phyloP scores from a whole-genome alignment of 2,797 vertebrate species.

The Pangasius djambal region DNA sequence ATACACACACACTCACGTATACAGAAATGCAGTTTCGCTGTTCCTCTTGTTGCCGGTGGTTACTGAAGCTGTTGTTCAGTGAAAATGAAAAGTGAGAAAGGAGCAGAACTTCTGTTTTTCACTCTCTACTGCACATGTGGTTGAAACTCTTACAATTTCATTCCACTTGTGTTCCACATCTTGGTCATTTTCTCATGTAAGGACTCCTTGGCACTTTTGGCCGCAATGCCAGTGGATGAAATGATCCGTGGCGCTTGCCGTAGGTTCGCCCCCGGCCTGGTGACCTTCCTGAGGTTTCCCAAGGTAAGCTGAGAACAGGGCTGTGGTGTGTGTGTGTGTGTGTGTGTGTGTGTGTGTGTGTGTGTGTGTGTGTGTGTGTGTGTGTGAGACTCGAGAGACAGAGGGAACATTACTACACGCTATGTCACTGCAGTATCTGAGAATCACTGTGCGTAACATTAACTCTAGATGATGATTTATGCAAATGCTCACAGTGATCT shows the following conservation, averaged over 20 bases:
- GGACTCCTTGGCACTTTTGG: not conserved
- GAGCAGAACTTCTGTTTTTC: constrained; percentile 42
- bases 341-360: constrained; percentile 16
- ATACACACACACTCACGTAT: not conserved
- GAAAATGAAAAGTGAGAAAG: constrained; percentile 34
- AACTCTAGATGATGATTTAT: not conserved
- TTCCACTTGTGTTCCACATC: not conserved
- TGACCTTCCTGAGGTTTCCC: constrained; percentile 35
- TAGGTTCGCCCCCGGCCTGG: constrained; percentile 46
- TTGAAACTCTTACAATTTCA: not conserved
- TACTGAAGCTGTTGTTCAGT: constrained; percentile 10
- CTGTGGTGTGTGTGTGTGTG: constrained; percentile 18
- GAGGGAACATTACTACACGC: constrained; percentile 19
- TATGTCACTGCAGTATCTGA: not conserved
- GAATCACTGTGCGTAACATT: not conserved
- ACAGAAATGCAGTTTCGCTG: constrained; percentile 1
- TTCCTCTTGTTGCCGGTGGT: constrained; percentile 10
- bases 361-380: constrained; percentile 10
- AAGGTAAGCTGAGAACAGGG: constrained; percentile 53
- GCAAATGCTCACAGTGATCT: not conserved
- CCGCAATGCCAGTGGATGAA: constrained; percentile 47
- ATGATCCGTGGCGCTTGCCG: constrained; percentile 43
- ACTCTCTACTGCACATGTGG: constrained; percentile 22
- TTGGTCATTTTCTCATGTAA: not conserved
- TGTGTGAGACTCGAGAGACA: not conserved